Base-by-base conservation (phyloP, 1,140 invertebrate genomes). In the Tetraneura akinire region DNA sequence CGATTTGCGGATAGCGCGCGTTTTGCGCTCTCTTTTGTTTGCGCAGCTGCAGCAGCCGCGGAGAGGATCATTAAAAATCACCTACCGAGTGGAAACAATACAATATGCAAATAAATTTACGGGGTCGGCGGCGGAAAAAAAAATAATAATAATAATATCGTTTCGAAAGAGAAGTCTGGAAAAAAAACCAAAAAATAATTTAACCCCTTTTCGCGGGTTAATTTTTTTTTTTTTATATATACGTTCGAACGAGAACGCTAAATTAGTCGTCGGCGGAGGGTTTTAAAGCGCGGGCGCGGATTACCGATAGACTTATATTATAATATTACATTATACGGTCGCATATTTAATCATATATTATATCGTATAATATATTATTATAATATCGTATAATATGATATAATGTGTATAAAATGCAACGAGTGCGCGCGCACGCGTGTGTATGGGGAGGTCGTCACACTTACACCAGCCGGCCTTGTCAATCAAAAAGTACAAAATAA, bases 101-200 rank as follows among this genome's bases (percentile, higher is more conserved):
- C 32, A 18, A 78, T 78, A 78, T 78, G 74, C 74, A 78, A 78
- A 78, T 78, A 78, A 78, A 78, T 78, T n/a, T 78, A 78, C 74
- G 11, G 74, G 74, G 74, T 47, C 45, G n/a, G 74, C 73, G 73
- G 60, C 74, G 21, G 21, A 6, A 26, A 78, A 78, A 78, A 60
- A 49, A 3, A 21, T 14, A 42, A 68, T 4, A 16, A 42, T 18
- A 66, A 11, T 42, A 42, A 53, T 16, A 68, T 47, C 9, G 53
- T 21, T 16, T 53, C 73, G 51, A 23, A 21, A 76, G 57, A 73
- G 70, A 73, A 37, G 70, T 32, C 21, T 29, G 32, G 18, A 29
- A 64, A 37, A 37, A 84, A 85, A 85, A 86, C 83, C 53, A 10
- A 18, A 71, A n/a, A 71, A 71, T 57, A n/a, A 60, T 78, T 45